These are phyloP conservation scores for Incurvaria masculella DNA, from an alignment of 2,888 invertebrate species.

Conservation along the genomic window DNA sequence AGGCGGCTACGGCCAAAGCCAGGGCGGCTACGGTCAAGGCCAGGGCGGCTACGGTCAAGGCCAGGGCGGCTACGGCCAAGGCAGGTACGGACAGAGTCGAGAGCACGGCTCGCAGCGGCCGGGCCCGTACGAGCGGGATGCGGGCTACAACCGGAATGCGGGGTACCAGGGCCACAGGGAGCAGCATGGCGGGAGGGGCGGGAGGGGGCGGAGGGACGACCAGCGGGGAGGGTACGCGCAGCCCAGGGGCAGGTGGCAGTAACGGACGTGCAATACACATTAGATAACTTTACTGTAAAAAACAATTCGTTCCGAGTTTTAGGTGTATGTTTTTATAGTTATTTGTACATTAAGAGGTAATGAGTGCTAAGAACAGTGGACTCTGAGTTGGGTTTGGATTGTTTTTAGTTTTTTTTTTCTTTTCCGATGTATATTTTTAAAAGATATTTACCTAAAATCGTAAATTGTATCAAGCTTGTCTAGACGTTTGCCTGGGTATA, in stretches of 20 bases:
- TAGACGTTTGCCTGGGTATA: too few species aligned
- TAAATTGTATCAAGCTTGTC: too few species aligned
- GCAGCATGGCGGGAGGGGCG: not conserved
- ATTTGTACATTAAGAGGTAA: too few species aligned
- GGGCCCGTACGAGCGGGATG: conserved; percentile 17
- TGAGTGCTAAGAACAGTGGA: too few species aligned
- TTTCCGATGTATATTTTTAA: too few species aligned
- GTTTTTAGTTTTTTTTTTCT: too few species aligned
- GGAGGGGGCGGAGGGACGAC: not conserved
- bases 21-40: conserved; percentile 14
- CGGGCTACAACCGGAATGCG: conserved; percentile 8
- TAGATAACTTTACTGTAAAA: not conserved
- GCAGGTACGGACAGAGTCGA: conserved; percentile 9
- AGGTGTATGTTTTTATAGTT: too few species aligned
- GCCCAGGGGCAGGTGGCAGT: not conserved
- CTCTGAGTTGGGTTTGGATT: too few species aligned
- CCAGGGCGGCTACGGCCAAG: conserved; percentile 10
- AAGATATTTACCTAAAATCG: too few species aligned
- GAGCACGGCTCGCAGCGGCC: conserved; percentile 14
- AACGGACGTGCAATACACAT: not conserved
- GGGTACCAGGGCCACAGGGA: conserved; percentile 12
- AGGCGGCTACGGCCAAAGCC: conserved; percentile 7
- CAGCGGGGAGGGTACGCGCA: too few species aligned
- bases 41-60: not conserved
- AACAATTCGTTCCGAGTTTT: not conserved